Conservation (phyloP, 2,888 invertebrate genomes). For the Seira musarum region DNA sequence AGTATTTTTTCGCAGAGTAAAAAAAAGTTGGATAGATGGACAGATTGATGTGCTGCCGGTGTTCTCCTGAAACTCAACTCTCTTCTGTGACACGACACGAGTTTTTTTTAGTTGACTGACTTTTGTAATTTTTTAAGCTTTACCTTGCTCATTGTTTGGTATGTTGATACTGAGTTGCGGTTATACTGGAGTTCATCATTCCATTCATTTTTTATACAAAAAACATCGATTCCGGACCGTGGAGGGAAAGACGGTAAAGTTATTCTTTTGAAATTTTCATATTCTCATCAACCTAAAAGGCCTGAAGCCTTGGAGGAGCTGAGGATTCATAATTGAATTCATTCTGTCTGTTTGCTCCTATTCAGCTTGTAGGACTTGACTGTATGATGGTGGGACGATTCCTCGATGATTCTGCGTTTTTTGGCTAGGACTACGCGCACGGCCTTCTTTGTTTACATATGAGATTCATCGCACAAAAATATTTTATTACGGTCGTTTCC, state of each 20-base stretch:
- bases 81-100: neutral
- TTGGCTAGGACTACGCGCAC: no score
- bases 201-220: constrained; percentile 32
- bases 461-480: no score
- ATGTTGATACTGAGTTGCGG: constrained; percentile 10
- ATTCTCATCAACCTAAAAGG: constrained; percentile 68
- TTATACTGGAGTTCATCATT: constrained; percentile 45
- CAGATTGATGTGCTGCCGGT: constrained; percentile 43
- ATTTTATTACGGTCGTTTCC: no score
- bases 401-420: neutral
- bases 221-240: constrained; percentile 9
- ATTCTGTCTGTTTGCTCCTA: constrained; percentile 62
- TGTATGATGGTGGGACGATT: neutral
- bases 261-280: constrained; percentile 64
- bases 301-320: constrained; percentile 61
- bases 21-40: constrained; percentile 40
- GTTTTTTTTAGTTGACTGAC: no score
- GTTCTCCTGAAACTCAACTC: neutral
- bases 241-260: constrained; percentile 26
- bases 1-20: no score
- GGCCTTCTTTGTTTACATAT: no score
- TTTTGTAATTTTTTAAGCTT: neutral
- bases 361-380: neutral
- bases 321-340: constrained; percentile 65
- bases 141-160: neutral